phyloP scores from a whole-genome alignment of 2,113 vertebrate species.

The Calcarius ornatus region DNA sequence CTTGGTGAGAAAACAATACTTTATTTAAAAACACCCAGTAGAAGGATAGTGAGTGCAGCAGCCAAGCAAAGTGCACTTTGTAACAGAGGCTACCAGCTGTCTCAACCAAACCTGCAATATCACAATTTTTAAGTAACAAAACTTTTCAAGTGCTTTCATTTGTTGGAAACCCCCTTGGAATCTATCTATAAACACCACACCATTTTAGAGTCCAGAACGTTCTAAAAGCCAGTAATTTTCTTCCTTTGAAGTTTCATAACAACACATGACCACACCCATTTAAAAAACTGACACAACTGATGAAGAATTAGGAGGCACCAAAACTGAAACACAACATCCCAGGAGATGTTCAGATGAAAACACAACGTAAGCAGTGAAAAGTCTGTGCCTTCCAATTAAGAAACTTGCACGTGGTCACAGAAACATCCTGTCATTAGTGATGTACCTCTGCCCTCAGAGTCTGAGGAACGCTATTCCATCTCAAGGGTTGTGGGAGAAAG shows the following conservation, averaged over 20 bases:
- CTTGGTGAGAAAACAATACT: background rate
- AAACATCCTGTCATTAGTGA: background rate
- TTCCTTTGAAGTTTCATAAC: background rate
- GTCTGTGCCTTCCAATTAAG: background rate
- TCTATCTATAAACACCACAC: background rate
- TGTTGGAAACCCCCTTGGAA: background rate
- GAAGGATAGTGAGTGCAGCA: background rate
- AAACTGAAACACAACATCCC: background rate
- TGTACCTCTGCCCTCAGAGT: background rate
- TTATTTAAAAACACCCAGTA: background rate
- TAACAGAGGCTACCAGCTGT: conserved; percentile 70
- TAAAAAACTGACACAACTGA: background rate
- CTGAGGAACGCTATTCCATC: background rate
- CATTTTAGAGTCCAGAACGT: background rate
- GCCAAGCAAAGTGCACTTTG: background rate
- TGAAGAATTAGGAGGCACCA: background rate
- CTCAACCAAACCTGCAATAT: conserved; percentile 85
- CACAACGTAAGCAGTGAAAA: background rate
- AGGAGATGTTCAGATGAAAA: background rate
- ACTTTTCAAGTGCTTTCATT: background rate
- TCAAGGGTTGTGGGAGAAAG: background rate
- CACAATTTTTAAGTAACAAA: conserved; percentile 61
- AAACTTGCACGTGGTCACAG: background rate
- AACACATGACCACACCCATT: background rate
- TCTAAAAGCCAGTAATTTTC: background rate